Base-by-base conservation (phyloP, 2,888 invertebrate genomes). In the Eristalis arbustorum region DNA sequence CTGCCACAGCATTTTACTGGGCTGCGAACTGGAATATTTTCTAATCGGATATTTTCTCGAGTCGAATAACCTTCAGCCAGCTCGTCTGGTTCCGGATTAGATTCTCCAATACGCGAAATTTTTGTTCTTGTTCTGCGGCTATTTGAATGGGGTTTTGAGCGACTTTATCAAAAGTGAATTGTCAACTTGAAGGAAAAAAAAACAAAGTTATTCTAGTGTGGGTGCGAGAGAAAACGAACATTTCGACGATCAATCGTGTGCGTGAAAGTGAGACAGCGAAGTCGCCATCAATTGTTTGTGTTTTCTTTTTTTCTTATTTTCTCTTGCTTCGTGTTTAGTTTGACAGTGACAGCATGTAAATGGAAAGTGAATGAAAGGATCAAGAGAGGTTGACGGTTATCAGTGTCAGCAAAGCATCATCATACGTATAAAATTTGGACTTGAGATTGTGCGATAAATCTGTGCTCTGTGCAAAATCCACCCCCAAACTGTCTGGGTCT, bases 291-390 rank as follows among this genome's bases (percentile, higher is more conserved):
- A 67, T 72, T 76, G 68, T 23, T 37, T 68, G 28, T 73, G 66
- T 6, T 72, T 67, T 40, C 72, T 14, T 22, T 75, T 56, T 25
- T 49, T 57, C 63, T 28, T 49, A 22, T 25, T 31, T 56, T 34
- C 59, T 5, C 25, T 28, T 25, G 25, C 5, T 18, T 59, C 59
- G 3, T 25, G 23, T 59, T 59, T 59, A 49, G 18, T 25, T 59
- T 59, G 25, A 59, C 59, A 59, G 59, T 78, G 49, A 74, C 59
- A 40, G 49, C 73, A 78, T 83, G 78, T 73, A 83, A 83, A 78
- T 73, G 69, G 64, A 73, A 73, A 75, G 25, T 62, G 67, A 79
- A 67, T 62, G 64, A 71, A 28, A 18, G 69, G 69, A 6, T n/a
- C 13, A 68, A 40, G 11, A 25, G 23, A 40, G 68, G n/a, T 64